Percentiles rank a stretch among this genome's conserved stretches.
These are phyloP conservation scores for Eptesicus fuscus DNA, from an alignment of 2,113 vertebrate genomes.

Conservation along the genomic window DNA sequence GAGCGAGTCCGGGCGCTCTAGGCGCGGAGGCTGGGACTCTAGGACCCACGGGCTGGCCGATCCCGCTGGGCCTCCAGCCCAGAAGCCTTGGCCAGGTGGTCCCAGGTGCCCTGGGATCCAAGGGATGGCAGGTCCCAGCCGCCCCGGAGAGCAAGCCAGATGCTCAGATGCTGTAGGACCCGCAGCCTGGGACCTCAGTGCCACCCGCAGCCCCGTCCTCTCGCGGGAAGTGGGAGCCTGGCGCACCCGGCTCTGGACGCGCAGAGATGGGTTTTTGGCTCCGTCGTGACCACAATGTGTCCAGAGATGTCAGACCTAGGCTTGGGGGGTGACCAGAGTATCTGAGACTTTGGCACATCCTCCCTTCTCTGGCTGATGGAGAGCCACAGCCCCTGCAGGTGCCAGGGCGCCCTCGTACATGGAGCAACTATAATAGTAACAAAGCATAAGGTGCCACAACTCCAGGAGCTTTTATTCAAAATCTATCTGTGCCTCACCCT, in stretches of 20 bases:
- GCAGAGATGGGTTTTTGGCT: neutral
- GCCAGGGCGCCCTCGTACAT: neutral
- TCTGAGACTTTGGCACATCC: neutral
- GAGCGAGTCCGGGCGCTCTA: neutral
- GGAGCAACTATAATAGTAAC: neutral
- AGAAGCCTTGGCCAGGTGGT: neutral
- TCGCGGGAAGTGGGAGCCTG: neutral
- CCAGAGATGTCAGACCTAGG: neutral
- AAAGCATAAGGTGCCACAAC: neutral
- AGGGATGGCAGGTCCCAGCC: rapidly evolving
- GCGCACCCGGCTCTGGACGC: neutral
- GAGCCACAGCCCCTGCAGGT: neutral
- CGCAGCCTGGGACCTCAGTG: neutral
- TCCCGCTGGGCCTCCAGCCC: neutral
- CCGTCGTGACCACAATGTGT: neutral
- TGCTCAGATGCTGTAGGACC: neutral
- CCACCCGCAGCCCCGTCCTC: neutral
- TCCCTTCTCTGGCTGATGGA: neutral
- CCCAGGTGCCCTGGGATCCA: neutral
- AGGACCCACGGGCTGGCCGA: rapidly evolving
- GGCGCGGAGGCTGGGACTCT: neutral
- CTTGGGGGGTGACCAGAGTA: neutral
- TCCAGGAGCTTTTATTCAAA: neutral
- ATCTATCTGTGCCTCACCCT: neutral
- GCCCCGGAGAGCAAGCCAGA: neutral